A percentile compares a stretch with the other conserved stretches of the same genome.
Evolutionary conservation across 1,140 invertebrate species (phyloP).

Genomic region (Lepidurus apus): DNA sequence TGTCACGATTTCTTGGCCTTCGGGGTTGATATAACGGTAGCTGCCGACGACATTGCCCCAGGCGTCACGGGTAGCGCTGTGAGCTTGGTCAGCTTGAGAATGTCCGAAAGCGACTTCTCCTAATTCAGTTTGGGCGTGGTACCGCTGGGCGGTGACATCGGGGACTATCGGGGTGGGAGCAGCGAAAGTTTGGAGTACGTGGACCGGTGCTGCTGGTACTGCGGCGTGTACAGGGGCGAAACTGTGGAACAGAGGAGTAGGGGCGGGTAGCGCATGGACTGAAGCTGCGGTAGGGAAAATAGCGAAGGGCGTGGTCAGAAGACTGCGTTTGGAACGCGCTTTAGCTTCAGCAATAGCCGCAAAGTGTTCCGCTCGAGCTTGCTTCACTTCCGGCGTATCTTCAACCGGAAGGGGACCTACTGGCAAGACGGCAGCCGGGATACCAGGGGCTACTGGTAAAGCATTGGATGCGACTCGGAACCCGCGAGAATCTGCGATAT

Average conservation of each 20-base stretch:
- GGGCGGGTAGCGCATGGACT: not conserved
- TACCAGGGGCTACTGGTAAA: constrained; percentile 28
- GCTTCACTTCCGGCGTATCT: constrained; percentile 34
- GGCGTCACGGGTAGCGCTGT: constrained; percentile 32
- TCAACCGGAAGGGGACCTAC: constrained; percentile 37
- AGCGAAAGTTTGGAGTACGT: not conserved
- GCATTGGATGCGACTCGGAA: constrained; percentile 39
- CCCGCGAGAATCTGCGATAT: constrained; percentile 41
- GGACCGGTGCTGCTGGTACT: not conserved
- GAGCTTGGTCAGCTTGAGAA: constrained; percentile 22
- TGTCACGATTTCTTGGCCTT: constrained; percentile 37
- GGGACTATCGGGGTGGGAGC: not conserved
- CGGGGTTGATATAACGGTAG: constrained; percentile 38
- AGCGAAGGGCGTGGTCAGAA: constrained; percentile 30
- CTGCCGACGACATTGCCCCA: constrained; percentile 36
- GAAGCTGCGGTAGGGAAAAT: constrained; percentile 27
- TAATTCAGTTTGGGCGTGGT: not conserved
- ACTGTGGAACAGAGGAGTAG: not conserved
- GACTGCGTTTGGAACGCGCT: constrained; percentile 31
- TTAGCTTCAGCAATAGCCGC: constrained; percentile 41
- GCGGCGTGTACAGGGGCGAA: not conserved
- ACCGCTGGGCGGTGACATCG: not conserved
- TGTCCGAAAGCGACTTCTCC: constrained; percentile 35
- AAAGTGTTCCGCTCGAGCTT: constrained; percentile 43
- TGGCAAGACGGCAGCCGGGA: constrained; percentile 56